Conservation (phyloP, 2,113 vertebrate species). For the Rostratula benghalensis region DNA sequence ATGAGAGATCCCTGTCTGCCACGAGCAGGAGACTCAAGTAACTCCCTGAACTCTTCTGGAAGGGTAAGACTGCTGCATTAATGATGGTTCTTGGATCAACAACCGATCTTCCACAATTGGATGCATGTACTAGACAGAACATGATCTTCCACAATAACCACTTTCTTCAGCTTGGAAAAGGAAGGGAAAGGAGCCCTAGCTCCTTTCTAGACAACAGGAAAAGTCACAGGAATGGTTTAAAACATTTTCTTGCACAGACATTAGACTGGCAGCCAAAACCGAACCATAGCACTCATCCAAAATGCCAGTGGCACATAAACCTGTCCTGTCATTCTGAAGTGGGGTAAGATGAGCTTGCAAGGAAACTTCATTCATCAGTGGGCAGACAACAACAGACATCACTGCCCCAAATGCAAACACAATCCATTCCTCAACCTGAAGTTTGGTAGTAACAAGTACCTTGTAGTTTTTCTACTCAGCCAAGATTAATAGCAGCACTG, state of each 20-base stretch:
- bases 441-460: background rate
- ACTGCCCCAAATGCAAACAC: background rate
- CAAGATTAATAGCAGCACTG: background rate
- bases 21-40: background rate
- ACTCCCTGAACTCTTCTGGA: background rate
- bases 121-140: background rate
- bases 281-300: background rate
- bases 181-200: background rate
- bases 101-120: background rate
- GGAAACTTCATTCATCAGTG: background rate
- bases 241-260: background rate
- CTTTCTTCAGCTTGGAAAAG: background rate
- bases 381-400: background rate
- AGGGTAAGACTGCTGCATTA: background rate
- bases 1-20: conserved; percentile 11
- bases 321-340: background rate
- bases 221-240: background rate
- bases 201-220: conserved; percentile 1
- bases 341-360: background rate
- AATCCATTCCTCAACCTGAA: background rate
- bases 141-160: background rate
- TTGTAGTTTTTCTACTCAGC: background rate
- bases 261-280: background rate
- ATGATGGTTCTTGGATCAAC: background rate
- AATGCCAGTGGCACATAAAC: background rate